phyloP scores from a whole-genome alignment of 1,140 invertebrate genomes.

The Ylistrum balloti region DNA sequence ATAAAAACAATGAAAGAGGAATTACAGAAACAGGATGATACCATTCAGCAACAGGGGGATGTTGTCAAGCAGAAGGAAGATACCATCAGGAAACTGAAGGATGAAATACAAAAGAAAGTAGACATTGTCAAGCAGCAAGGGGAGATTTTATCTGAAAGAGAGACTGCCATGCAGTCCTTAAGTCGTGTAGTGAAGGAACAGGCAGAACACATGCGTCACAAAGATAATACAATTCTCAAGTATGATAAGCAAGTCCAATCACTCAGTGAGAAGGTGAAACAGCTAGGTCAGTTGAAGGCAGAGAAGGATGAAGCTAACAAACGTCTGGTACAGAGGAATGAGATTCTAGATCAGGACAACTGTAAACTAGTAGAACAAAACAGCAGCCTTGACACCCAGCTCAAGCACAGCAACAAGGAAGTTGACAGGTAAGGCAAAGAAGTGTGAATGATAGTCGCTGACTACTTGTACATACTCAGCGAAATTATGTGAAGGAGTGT shows the following conservation, averaged over 20 bases:
- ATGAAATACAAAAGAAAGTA: background rate
- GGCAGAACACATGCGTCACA: background rate
- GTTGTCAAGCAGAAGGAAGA: constrained; percentile 47
- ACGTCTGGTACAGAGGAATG: constrained; percentile 74
- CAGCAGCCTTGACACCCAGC: constrained; percentile 68
- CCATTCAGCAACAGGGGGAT: background rate
- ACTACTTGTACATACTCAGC: no score
- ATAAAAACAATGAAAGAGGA: constrained; percentile 49
- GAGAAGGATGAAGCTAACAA: constrained; percentile 20
- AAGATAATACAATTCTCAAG: background rate
- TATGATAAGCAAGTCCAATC: background rate
- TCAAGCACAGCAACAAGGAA: constrained; percentile 65
- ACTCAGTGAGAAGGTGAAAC: background rate
- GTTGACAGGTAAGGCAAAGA: constrained; percentile 59
- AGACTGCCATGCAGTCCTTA: background rate
- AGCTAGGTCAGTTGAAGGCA: background rate
- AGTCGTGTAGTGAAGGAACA: background rate
- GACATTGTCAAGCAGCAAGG: background rate
- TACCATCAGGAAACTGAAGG: background rate
- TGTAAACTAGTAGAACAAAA: constrained; percentile 76
- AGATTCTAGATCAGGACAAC: constrained; percentile 77
- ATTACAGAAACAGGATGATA: constrained; percentile 47
- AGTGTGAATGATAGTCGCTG: background rate
- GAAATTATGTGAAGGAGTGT: no score
- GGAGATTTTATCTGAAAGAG: background rate